Evolutionary conservation across 2,888 invertebrate species (phyloP), one percentile per base, ranked within the genome.

Genomic region (Mesopsocus fuscifrons): DNA sequence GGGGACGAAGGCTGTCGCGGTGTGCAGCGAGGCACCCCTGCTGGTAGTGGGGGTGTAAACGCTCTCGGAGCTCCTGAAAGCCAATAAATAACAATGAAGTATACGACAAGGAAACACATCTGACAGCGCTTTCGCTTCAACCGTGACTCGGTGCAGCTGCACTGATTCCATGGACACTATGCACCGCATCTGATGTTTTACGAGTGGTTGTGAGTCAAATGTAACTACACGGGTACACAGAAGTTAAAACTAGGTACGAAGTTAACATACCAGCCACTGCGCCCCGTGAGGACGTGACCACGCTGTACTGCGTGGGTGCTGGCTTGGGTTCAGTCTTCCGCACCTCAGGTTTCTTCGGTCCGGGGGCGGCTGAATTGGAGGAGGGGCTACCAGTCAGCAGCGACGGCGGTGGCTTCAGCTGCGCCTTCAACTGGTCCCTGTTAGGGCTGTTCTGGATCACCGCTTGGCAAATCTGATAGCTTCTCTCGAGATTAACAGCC

Each of bases 371-470:
- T 23, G 49, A 32, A 44, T 47, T 45, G 45, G 49, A 43, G 44
- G 47, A 44, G 46, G 45, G 48, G 46, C 54, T 54, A 44, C 57
- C 65, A 17, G 71, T 69, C 41, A 82, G 64, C 47, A 83, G 65
- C 46, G 83, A 79, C 2, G 87, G 84, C 11, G 87, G 87, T 34
- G 87, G 87, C 49, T 85, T 78, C 52, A 88, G 61, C 57, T 88
- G 88, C 4, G 81, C 81, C 45, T 82, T 74, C 40, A 88, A 61
- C 53, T 85, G 85, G 57, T 88, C 85, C 15, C 88, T 69, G 63
- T 89, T 89, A 1, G 87, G 87, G 57, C 88, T 91, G 60, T 87
- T 89, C 63, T 89, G 88, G 49, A 94, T 85, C n/a, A 72, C 68
- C 40, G 67, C 71, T 60, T 73, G 64, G 46, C 85, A 87, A 53